Evolutionary conservation across 1,140 invertebrate species (phyloP), one percentile per base, ranked within the genome.

Genomic region (Aphelenchoides fujianensis): DNA sequence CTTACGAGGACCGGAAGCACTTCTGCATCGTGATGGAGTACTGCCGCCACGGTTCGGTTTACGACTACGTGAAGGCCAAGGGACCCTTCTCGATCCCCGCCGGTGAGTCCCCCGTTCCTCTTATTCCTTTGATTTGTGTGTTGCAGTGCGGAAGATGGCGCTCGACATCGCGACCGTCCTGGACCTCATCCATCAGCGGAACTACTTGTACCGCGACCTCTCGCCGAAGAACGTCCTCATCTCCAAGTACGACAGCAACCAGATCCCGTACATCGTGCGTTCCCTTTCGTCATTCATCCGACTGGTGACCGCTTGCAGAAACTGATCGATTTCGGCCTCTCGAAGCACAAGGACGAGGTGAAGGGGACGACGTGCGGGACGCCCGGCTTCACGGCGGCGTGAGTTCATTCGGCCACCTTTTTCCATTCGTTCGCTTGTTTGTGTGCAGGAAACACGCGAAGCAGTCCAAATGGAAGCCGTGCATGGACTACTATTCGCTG

Each of bases 21-120:
- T 59, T 16, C 23, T 59, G 34, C 55, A 59, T 59, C 27, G 55
- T 59, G 28, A 59, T 59, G 55, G 55, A 59, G 55, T 19, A 7
- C 34, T 59, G 55, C 55, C 5, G 34, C 12, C 5, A 59, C 5
- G 55, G 55, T 59, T 59, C 55, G 7, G 34, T 59, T 32, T 59
- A 59, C 55, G 55, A 59, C 55, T 59, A 7, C 55, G 5, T 59
- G 5, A 59, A 59, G 34, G 5, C 27, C 5, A 32, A 16, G 19
- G 19, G 55, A 7, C 5, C 27, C 5, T 5, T 59, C 5, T 7
- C 5, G 5, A 5, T 7, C 12, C 28, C 12, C 27, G 7, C 5
- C 5, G 19, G 19, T 7, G 5, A 30, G 19, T 59, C 5, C 5
- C 34, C 34, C 5, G 34, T 5, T 30, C 55, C 34, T 59, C 7